Base-by-base conservation (phyloP, 1,140 invertebrate genomes). In the Oscheius sp. region DNA sequence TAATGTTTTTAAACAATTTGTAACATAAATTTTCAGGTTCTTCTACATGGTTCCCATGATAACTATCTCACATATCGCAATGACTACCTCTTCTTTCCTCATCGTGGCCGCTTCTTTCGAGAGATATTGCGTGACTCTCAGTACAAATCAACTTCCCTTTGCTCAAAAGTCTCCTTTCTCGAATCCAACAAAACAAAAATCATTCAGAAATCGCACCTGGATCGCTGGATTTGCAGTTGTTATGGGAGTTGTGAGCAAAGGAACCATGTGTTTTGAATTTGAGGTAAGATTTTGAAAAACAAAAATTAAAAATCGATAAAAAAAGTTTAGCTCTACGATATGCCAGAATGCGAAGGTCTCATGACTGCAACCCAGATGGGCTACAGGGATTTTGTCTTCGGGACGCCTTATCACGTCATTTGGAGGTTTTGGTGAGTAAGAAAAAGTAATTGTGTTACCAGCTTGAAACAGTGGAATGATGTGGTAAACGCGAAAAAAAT, bases 21-120 rank as follows among this genome's bases (percentile, higher is more conserved):
- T n/a, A 58, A 58, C 10, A 64, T 18, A 45, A 20, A 0, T 20
- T 35, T 45, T 4, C 29, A 78, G 77, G 77, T 75, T 76, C 55
- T 46, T 31, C 18, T 82, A 82, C 59, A 83, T 82, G 81, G 77
- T 80, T 18, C 81, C 81, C 13, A 80, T 82, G 49, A 45, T 82
- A 31, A 82, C 81, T 2, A 62, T 79, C 4, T 83, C 81, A 10
- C 81, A 82, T 49, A 83, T 82, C 28, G 81, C 79, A 0, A 83
- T 82, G 63, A 83, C 79, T 15, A 73, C 81, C 10, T 79, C 79
- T 3, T 80, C 76, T 38, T 83, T 82, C 38, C 78, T 83, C 1
- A 82, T 82, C 62, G 68, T 83, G 2, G 73, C 78, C 23, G 81
- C 81, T 23, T 82, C 81, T 23, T 75, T 82, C 75, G 81, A 82